phyloP scores from a whole-genome alignment of 2,888 invertebrate genomes.

The Lithophane semibrunnea region DNA sequence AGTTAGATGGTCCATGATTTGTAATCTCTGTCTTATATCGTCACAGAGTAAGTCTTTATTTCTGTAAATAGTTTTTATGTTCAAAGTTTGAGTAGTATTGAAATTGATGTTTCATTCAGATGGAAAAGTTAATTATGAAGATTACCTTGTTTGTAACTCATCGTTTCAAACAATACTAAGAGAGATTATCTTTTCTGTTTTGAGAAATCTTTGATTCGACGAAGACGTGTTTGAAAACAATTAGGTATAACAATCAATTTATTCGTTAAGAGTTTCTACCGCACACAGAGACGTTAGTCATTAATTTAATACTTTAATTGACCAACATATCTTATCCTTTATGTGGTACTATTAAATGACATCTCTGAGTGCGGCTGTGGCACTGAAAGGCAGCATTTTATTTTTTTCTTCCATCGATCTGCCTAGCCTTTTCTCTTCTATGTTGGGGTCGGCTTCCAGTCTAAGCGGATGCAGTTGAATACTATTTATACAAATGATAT shows the following conservation, averaged over 20 bases:
- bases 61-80: constrained; percentile 31
- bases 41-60: constrained; percentile 6
- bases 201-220: not conserved
- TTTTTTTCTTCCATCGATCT: not conserved
- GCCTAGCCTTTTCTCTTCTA: not conserved
- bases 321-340: too few species aligned
- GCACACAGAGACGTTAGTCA: not conserved
- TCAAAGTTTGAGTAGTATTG: constrained; percentile 31
- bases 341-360: not conserved
- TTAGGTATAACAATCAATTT: not conserved
- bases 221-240: not conserved
- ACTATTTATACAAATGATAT: not conserved
- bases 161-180: not conserved
- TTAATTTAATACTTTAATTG: not conserved
- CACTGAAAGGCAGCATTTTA: not conserved
- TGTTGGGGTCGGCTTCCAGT: not conserved
- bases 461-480: too few species aligned
- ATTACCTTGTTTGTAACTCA: not conserved
- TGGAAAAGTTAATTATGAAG: constrained; percentile 5
- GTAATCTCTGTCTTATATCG: constrained; percentile 5
- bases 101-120: constrained; percentile 27
- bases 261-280: not conserved
- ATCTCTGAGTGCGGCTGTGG: not conserved
- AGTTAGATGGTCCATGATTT: not conserved
- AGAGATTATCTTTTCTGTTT: not conserved